phyloP scores from a whole-genome alignment of 2,113 vertebrate species.

The Agapornis roseicollis region DNA sequence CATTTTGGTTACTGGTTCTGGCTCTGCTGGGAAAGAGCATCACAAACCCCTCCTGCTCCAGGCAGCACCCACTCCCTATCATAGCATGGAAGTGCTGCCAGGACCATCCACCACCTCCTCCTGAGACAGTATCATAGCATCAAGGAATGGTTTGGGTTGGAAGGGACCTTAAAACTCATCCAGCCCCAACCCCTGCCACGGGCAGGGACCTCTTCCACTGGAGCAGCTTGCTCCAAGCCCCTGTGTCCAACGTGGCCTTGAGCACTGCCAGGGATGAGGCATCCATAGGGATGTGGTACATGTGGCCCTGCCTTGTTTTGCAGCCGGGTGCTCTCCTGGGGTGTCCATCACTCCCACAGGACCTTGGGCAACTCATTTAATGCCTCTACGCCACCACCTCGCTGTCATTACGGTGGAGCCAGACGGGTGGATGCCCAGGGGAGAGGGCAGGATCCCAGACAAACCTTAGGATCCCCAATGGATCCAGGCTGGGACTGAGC shows the following conservation, averaged over 20 bases:
- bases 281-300: fast-evolving
- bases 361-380: background rate
- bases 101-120: background rate
- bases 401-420: background rate
- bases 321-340: fast-evolving
- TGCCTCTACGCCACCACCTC: background rate
- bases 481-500: background rate
- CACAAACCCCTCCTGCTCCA: fast-evolving
- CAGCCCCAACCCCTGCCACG: background rate
- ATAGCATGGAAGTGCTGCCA: fast-evolving
- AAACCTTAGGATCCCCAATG: background rate
- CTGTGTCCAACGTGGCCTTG: background rate
- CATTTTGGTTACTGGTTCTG: background rate
- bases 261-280: background rate
- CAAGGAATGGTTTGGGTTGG: background rate
- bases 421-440: constrained; percentile 25
- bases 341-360: background rate
- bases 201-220: background rate
- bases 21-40: background rate
- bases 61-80: background rate
- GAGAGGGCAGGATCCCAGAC: background rate
- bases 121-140: fast-evolving
- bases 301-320: background rate
- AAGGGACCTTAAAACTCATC: background rate
- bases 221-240: background rate